Percentiles rank a stretch among this genome's conserved stretches.
phyloP scores from a whole-genome alignment of 2,113 vertebrate genomes.

The Melospiza georgiana region DNA sequence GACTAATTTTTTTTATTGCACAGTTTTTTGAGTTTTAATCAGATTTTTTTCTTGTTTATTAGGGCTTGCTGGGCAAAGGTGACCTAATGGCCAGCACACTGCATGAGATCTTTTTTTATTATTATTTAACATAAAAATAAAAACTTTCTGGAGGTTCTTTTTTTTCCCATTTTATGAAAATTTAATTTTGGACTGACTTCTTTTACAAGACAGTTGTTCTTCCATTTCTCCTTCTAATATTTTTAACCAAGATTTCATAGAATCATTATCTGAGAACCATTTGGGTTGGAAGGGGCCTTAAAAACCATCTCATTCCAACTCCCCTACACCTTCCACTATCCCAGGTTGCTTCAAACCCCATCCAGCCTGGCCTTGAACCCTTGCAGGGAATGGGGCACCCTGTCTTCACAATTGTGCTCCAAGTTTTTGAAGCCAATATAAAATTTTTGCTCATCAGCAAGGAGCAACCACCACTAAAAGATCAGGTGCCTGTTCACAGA shows the following conservation, averaged over 20 bases:
- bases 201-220: background rate
- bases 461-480: background rate
- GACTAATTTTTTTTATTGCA: background rate
- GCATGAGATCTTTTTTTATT: background rate
- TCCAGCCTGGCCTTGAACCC: background rate
- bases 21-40: background rate
- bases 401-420: background rate
- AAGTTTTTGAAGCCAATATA: background rate
- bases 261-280: background rate
- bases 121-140: background rate
- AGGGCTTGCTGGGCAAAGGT: background rate
- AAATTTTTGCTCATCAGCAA: background rate
- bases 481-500: background rate
- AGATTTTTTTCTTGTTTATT: background rate
- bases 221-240: background rate
- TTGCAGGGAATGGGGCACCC: background rate
- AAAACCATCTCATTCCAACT: background rate
- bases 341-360: background rate
- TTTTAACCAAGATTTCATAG: background rate
- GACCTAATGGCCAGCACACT: background rate
- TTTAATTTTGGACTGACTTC: background rate
- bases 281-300: background rate
- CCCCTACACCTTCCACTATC: background rate
- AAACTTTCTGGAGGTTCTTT: background rate
- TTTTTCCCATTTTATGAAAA: background rate